These are phyloP conservation scores for Iphiclides podalirius DNA, from an alignment of 2,888 invertebrate species.

Conservation along the genomic window DNA sequence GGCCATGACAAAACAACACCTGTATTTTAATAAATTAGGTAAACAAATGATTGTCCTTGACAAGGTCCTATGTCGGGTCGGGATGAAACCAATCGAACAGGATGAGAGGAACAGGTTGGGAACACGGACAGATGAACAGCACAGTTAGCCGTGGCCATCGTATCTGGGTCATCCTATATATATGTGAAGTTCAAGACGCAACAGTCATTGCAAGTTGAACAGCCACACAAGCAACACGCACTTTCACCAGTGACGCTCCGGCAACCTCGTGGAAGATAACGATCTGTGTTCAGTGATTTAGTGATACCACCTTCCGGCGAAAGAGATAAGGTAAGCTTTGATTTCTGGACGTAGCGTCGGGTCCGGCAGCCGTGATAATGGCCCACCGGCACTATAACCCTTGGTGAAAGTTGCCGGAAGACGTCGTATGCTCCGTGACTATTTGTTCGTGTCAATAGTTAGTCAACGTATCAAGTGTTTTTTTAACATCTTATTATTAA, in stretches of 20 bases:
- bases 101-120: conserved; percentile 59
- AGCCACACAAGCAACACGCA: conserved; percentile 70
- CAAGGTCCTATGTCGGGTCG: conserved; percentile 40
- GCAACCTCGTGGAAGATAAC: conserved; percentile 57
- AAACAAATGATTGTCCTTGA: conserved; percentile 41
- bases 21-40: conserved; percentile 15
- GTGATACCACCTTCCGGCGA: conserved; percentile 54
- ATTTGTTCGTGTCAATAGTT: neutral
- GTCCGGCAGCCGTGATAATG: conserved; percentile 28
- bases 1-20: neutral
- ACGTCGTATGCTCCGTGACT: conserved; percentile 2
- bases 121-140: conserved; percentile 57
- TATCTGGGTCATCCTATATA: conserved; percentile 91
- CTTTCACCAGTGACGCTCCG: conserved; percentile 67
- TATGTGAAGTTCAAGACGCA: conserved; percentile 91
- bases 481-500: neutral
- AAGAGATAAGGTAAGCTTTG: conserved; percentile 62
- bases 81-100: conserved; percentile 47
- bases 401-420: conserved; percentile 24
- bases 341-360: conserved; percentile 33
- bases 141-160: conserved; percentile 76
- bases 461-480: neutral
- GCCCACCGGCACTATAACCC: conserved; percentile 35
- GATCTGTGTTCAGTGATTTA: conserved; percentile 63
- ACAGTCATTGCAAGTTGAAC: conserved; percentile 80